Evolutionary conservation across 2,888 invertebrate genomes (phyloP).

Genomic region (Athripsodes cinereus): DNA sequence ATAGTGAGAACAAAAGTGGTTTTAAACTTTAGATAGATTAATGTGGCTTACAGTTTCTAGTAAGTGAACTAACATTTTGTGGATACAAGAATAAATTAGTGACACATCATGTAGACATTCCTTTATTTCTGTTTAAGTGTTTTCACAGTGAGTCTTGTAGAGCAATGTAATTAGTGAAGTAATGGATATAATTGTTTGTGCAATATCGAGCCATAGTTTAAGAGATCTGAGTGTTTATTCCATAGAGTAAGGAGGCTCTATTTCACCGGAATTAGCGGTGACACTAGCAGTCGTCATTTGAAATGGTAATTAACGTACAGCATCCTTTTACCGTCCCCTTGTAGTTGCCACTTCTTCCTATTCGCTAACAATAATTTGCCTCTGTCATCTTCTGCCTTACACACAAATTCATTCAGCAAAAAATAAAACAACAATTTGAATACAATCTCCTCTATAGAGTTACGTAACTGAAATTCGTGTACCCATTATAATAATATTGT

Average conservation of each 20-base stretch:
- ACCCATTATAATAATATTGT: neutral
- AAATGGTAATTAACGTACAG: slow-evolving; percentile 24
- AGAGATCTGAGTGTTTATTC: neutral
- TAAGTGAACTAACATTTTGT: no score
- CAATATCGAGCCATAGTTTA: neutral
- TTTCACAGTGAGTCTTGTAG: no score
- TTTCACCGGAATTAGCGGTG: slow-evolving; percentile 22
- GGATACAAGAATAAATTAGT: no score
- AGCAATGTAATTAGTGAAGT: no score
- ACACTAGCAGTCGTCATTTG: slow-evolving; percentile 24
- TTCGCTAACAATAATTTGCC: neutral
- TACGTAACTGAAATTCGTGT: neutral
- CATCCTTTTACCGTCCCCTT: slow-evolving; percentile 6
- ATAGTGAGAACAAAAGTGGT: no score
- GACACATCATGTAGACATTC: no score
- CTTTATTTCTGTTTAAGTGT: no score
- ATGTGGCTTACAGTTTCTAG: no score
- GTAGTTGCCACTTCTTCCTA: neutral
- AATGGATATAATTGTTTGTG: no score
- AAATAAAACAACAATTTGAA: slow-evolving; percentile 2
- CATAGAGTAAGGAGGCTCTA: slow-evolving; percentile 6
- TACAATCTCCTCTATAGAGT: neutral
- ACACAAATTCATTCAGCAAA: neutral
- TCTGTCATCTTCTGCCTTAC: neutral
- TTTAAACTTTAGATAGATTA: no score